phyloP scores from a whole-genome alignment of 2,113 vertebrate species.

The Lathamus discolor region DNA sequence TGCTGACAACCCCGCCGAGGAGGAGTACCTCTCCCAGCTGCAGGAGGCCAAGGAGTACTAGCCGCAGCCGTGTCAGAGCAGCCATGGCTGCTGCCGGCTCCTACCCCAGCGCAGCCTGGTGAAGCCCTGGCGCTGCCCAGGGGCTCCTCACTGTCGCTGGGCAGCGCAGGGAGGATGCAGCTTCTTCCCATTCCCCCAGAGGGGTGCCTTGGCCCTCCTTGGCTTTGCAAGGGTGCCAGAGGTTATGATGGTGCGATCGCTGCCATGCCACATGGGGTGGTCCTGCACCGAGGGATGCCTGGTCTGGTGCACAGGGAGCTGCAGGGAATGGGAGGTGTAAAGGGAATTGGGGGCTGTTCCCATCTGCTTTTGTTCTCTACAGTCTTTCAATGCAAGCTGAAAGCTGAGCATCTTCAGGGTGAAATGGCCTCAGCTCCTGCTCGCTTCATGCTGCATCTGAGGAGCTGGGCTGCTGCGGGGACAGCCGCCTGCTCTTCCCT shows the following conservation, averaged over 20 bases:
- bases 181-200: background rate
- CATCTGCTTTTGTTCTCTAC: background rate
- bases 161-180: rapidly evolving
- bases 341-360: background rate
- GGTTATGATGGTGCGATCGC: background rate
- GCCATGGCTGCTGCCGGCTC: rapidly evolving
- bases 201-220: background rate
- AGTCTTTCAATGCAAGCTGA: background rate
- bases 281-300: background rate
- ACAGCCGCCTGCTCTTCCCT: background rate
- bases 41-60: constrained; percentile 92
- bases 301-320: background rate
- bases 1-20: constrained; percentile 82
- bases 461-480: background rate
- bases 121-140: background rate
- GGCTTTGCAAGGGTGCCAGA: background rate
- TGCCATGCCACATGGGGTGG: background rate
- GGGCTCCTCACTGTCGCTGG: background rate
- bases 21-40: constrained; percentile 88
- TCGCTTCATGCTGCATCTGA: background rate
- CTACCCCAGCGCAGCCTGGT: background rate
- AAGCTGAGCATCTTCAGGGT: background rate
- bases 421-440: background rate
- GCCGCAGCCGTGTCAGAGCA: background rate
- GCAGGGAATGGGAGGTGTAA: background rate